phyloP scores from a whole-genome alignment of 2,888 invertebrate genomes.

The Encarsia formosa region DNA sequence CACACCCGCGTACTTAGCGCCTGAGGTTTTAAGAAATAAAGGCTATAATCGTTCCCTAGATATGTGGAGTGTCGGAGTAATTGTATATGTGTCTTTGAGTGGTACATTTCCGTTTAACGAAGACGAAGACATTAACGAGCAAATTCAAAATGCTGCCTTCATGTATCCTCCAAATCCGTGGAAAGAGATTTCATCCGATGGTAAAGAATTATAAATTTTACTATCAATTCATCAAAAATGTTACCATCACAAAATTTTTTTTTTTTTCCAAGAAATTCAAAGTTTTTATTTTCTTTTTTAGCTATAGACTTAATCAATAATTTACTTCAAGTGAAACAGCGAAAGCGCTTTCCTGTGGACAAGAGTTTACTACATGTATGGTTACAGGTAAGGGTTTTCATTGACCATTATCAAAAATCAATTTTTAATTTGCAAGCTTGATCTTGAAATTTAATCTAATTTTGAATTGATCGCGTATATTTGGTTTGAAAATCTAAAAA shows the following conservation, averaged over 20 bases:
- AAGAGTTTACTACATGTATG: slow-evolving; percentile 93
- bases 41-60: slow-evolving; percentile 98
- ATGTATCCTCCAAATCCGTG: slow-evolving; percentile 99
- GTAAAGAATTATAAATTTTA: slow-evolving; percentile 51
- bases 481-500: no score
- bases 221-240: slow-evolving; percentile 1
- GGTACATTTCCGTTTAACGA: slow-evolving; percentile 99
- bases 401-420: background rate
- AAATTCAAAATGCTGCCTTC: slow-evolving; percentile 99
- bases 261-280: background rate
- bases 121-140: slow-evolving; percentile 99
- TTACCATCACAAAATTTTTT: background rate
- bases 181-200: slow-evolving; percentile 91
- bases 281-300: slow-evolving; percentile 52
- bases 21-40: slow-evolving; percentile 96
- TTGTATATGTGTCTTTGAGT: slow-evolving; percentile 95
- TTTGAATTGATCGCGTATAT: no score
- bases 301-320: slow-evolving; percentile 98
- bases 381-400: slow-evolving; percentile 71
- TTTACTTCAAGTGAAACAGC: slow-evolving; percentile 92
- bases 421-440: background rate
- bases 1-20: slow-evolving; percentile 97
- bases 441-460: no score
- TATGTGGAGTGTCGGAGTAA: slow-evolving; percentile 99
- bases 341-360: slow-evolving; percentile 93